Evolutionary conservation across 2,797 vertebrate species (phyloP).

Genomic region (Clarias platycephalus): DNA sequence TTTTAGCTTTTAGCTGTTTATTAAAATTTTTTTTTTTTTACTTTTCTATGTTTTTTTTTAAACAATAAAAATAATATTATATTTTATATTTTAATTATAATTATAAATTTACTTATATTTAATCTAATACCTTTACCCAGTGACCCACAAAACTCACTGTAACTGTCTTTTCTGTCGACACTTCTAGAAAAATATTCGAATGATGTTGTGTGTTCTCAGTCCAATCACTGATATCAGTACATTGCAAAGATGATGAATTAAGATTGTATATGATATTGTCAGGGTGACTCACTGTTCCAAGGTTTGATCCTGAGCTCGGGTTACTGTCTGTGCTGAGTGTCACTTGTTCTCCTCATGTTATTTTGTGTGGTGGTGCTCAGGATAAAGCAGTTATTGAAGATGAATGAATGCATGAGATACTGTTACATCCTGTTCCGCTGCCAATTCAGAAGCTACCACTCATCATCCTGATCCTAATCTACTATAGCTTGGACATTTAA

Average conservation of each 20-base stretch:
- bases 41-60: background rate
- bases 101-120: no score
- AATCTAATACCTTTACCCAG: background rate
- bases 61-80: no score
- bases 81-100: no score
- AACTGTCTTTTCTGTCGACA: background rate
- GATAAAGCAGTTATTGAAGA: background rate
- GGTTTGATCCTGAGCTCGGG: background rate
- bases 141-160: background rate
- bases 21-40: background rate
- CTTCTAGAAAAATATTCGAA: background rate
- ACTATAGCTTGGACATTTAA: background rate
- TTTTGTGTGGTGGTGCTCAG: background rate
- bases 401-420: background rate
- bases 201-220: background rate
- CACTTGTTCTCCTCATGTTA: background rate
- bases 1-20: background rate
- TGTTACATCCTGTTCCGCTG: background rate
- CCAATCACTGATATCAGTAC: background rate
- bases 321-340: background rate
- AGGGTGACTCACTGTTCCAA: background rate
- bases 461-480: background rate
- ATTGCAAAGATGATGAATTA: background rate
- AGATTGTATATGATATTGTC: background rate
- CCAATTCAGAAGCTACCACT: background rate